Conservation (phyloP, 2,888 invertebrate species). For the Anoncus sp. region DNA sequence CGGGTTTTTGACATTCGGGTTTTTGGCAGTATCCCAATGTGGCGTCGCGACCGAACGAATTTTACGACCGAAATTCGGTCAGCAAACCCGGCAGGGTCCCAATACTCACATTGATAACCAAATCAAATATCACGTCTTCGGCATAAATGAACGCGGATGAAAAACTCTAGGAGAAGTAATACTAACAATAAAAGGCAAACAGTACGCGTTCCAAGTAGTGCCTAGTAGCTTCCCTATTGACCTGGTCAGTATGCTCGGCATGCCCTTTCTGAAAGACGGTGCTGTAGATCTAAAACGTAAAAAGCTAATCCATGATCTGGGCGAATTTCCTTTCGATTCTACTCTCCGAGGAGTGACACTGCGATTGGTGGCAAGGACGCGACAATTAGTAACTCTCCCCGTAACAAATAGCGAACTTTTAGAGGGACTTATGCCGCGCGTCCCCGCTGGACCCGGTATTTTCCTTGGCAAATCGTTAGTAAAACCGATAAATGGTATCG, state of each 20-base stretch:
- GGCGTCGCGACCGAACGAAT: too few relatives aligned
- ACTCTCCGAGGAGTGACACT: background rate
- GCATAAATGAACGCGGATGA: constrained; percentile 3
- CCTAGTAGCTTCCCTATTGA: constrained; percentile 2
- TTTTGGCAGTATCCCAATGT: too few relatives aligned
- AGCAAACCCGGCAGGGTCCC: too few relatives aligned
- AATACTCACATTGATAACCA: background rate
- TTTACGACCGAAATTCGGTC: too few relatives aligned
- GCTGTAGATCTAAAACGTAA: background rate
- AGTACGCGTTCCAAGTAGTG: constrained; percentile 6
- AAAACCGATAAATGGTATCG: too few relatives aligned
- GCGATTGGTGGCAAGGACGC: too few relatives aligned
- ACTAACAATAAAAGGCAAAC: constrained; percentile 16
- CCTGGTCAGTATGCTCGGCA: constrained; percentile 8
- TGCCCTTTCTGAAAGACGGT: constrained; percentile 21
- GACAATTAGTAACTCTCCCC: too few relatives aligned
- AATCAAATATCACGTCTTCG: constrained; percentile 6
- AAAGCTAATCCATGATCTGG: constrained; percentile 2
- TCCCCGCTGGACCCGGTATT: too few relatives aligned
- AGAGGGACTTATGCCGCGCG: too few relatives aligned
- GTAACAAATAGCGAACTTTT: too few relatives aligned
- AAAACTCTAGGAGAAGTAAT: constrained; percentile 3
- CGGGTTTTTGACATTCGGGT: too few relatives aligned
- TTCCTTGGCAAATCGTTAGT: too few relatives aligned
- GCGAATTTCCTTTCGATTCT: constrained; percentile 6